Percentiles rank a stretch among this genome's conserved stretches.
Conservation (phyloP, 2,113 vertebrate species). For the Pseudorhombus dupliciocellatus region DNA sequence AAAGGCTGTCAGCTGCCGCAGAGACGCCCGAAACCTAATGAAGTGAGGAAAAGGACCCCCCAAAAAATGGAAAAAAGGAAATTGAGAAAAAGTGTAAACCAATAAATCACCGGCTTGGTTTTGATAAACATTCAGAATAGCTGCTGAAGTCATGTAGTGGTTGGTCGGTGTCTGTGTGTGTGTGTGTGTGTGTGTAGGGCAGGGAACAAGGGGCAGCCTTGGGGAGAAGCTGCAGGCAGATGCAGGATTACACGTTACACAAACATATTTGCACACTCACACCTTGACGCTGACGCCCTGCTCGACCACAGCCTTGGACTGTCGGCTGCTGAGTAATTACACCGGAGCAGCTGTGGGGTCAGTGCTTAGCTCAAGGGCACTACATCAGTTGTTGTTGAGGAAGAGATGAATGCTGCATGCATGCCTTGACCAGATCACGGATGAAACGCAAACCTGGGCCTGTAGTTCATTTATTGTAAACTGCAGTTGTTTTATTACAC, state of each 20-base stretch:
- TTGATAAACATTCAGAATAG: constrained; percentile 1
- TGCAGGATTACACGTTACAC: constrained; percentile 19
- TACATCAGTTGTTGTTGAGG: constrained; percentile 46
- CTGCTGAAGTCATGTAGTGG: constrained; percentile 7
- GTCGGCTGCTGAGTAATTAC: constrained; percentile 54
- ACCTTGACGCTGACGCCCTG: constrained; percentile 30
- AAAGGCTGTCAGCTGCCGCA: constrained; percentile 39
- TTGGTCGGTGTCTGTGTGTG: background rate
- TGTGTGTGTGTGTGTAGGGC: background rate
- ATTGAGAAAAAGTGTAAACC: background rate
- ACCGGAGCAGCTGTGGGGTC: constrained; percentile 50
- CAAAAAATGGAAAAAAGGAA: background rate
- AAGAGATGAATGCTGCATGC: constrained; percentile 46
- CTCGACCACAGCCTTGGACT: constrained; percentile 45
- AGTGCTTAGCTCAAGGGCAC: constrained; percentile 70
- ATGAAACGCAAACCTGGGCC: constrained; percentile 2
- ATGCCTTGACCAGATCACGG: constrained; percentile 32
- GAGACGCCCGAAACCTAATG: constrained; percentile 43
- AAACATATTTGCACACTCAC: constrained; percentile 40
- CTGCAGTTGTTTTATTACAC: too few species aligned
- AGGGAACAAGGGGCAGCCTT: constrained; percentile 14
- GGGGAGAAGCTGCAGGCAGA: constrained; percentile 30
- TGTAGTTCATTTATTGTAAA: constrained; percentile 6
- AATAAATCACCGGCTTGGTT: constrained; percentile 7
- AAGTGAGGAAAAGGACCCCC: constrained; percentile 27